Evolutionary conservation across 2,797 vertebrate genomes (phyloP).

Genomic region (Pipistrellus kuhlii): DNA sequence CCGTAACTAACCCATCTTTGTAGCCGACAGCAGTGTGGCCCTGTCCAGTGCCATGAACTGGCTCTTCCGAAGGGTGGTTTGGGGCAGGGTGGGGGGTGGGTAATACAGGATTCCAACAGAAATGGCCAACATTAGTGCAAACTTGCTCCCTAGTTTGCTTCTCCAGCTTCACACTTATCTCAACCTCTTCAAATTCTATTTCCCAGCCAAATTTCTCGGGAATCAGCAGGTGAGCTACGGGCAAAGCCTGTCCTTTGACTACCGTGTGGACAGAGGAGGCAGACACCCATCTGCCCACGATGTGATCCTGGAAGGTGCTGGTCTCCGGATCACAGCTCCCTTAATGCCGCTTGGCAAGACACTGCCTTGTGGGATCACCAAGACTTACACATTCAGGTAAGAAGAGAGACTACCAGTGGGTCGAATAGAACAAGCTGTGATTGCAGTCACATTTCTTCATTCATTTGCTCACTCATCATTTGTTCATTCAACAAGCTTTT

Average conservation of each 20-base stretch:
- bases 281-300: slow-evolving; percentile 90
- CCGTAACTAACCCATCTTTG: not conserved
- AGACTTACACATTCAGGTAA: slow-evolving; percentile 93
- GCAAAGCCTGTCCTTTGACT: slow-evolving; percentile 92
- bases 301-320: slow-evolving; percentile 92
- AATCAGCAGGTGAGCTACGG: slow-evolving; percentile 95
- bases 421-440: not conserved
- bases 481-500: not conserved
- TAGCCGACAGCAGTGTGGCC: not conserved
- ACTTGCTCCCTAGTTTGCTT: not conserved
- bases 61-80: not conserved
- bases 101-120: not conserved
- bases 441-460: not conserved
- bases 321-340: slow-evolving; percentile 89
- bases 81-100: not conserved
- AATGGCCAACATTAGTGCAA: not conserved
- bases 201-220: slow-evolving; percentile 91
- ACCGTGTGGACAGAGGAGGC: slow-evolving; percentile 93
- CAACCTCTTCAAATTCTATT: slow-evolving; percentile 47
- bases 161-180: not conserved
- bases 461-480: not conserved
- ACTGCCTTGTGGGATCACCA: slow-evolving; percentile 92
- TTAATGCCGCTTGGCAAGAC: slow-evolving; percentile 89
- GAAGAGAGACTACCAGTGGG: not conserved
- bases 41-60: not conserved